Evolutionary conservation across 2,113 vertebrate genomes (phyloP), one percentile per base, ranked within the genome.

Genomic region (Coracopsis vasa): DNA sequence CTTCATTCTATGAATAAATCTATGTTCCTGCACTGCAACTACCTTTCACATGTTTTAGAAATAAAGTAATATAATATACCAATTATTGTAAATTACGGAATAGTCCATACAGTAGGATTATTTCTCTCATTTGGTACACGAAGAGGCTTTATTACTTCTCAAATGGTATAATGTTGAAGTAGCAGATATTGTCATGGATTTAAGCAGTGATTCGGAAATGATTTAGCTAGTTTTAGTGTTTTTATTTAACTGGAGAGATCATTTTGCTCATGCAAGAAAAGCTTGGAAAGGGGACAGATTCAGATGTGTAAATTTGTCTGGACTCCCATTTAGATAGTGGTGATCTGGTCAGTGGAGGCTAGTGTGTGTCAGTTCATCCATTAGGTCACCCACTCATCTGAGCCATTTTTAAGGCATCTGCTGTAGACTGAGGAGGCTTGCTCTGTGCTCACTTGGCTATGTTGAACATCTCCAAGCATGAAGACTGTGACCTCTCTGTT

Each of bases 371-470:
- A 23, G 11, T 66, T 93, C 3, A 15, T 79, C 74, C 18, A 9
- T 33, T 31, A 42, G 20, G 27, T 42, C 27, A 10, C 23, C 25
- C 5, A 8, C 21, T 78, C 18, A 7, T 56, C 2, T 80, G 48
- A 41, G 27, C 28, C 6, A 18, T 62, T 79, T 54, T 2, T 53
- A 56, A 45, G 31, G 37, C 0, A 0, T 7, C 8, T 77, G 29
- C 50, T 51, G 2, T 65, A 37, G 18, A 37, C 9, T 25, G 64
- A 73, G 13, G 16, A 3, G 16, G 28, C 29, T 64, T 45, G 3
- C 33, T 35, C 10, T 10, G 56, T 58, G 21, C 13, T 61, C 0
- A 0, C 31, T 27, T 50, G n/a, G 29, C 19, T 62, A 0, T 12
- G 1, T 10, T 77, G 53, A 80, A 51, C 31, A 21, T 16, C 16